phyloP scores from a whole-genome alignment of 2,888 invertebrate species.

The Leucophora obtusa region DNA sequence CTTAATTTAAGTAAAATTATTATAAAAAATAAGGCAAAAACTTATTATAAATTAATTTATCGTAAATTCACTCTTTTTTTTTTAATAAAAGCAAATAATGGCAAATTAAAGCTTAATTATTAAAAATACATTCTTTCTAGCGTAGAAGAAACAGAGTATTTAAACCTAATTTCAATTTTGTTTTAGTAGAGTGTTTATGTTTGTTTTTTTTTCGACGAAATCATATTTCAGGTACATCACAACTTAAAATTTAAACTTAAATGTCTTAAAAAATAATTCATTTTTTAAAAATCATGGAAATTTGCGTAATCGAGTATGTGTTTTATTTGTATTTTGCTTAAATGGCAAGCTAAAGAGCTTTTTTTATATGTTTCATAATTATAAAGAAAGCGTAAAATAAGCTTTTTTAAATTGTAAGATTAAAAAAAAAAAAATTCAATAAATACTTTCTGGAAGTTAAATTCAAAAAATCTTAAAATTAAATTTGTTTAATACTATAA shows the following conservation, averaged over 20 bases:
- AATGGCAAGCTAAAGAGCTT: slow-evolving; percentile 37
- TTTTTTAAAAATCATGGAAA: slow-evolving; percentile 47
- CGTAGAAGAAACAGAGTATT: slow-evolving; percentile 31
- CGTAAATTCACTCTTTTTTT: slow-evolving; percentile 1
- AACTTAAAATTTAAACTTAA: slow-evolving; percentile 77
- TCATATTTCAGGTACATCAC: slow-evolving; percentile 79
- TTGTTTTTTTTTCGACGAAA: slow-evolving; percentile 70
- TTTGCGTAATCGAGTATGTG: slow-evolving; percentile 34
- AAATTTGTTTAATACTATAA: neutral
- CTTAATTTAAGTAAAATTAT: slow-evolving; percentile 27
- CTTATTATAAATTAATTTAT: slow-evolving; percentile 10
- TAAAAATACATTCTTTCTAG: slow-evolving; percentile 42
- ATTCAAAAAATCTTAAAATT: neutral
- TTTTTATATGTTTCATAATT: slow-evolving; percentile 5
- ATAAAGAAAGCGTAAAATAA: neutral
- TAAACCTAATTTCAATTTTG: slow-evolving; percentile 21
- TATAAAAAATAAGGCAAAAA: slow-evolving; percentile 45
- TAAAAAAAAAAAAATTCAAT: neutral
- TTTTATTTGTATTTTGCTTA: slow-evolving; percentile 13
- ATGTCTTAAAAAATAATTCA: slow-evolving; percentile 51
- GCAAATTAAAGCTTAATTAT: slow-evolving; percentile 74
- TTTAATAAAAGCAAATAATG: slow-evolving; percentile 66
- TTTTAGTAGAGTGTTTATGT: slow-evolving; percentile 26
- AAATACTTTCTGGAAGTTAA: neutral
- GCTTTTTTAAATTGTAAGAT: too few relatives aligned